phyloP scores from a whole-genome alignment of 2,113 vertebrate species.

The Cephalopterus ornatus region DNA sequence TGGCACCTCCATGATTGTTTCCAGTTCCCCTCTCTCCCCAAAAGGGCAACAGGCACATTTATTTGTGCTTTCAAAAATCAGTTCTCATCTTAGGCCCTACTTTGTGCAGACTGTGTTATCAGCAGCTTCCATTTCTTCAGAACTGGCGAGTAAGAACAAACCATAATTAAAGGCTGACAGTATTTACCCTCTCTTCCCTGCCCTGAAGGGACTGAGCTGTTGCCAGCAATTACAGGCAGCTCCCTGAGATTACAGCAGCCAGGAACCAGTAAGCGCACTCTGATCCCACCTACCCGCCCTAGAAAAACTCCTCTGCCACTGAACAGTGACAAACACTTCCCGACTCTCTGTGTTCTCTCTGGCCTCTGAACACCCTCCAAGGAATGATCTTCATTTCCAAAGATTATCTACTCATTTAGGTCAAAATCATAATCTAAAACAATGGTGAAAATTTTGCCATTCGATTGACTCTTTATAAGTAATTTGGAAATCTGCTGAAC shows the following conservation, averaged over 20 bases:
- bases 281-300: neutral
- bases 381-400: neutral
- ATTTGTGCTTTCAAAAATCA: neutral
- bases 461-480: neutral
- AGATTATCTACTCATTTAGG: neutral
- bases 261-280: neutral
- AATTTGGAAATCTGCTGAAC: neutral
- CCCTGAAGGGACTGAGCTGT: neutral
- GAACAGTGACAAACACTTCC: neutral
- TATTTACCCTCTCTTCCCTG: constrained; percentile 5
- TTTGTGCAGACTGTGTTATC: neutral
- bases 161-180: neutral
- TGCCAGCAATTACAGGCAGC: neutral
- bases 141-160: neutral
- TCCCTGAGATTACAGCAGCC: neutral
- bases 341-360: neutral
- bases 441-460: neutral
- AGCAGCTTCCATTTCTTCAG: neutral
- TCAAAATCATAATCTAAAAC: neutral
- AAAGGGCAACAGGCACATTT: neutral
- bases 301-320: neutral
- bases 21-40: neutral
- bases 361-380: neutral
- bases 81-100: neutral
- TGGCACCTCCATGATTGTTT: neutral